phyloP scores from a whole-genome alignment of 1,140 invertebrate species.

The Archegozetes longisetosus region DNA sequence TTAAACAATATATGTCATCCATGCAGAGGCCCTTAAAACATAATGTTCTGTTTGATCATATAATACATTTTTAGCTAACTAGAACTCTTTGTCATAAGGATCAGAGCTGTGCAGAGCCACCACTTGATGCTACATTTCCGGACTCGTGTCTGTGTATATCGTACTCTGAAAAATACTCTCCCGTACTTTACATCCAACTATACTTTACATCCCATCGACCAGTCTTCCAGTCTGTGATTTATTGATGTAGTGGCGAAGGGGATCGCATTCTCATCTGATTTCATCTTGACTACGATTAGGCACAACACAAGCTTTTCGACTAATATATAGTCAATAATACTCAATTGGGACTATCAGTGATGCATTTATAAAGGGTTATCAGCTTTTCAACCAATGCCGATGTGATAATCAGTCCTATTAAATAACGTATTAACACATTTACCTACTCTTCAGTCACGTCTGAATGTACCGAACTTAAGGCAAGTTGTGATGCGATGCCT shows the following conservation, averaged over 20 bases:
- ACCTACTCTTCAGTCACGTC: too few relatives aligned
- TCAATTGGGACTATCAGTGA: background rate
- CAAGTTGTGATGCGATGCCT: too few relatives aligned
- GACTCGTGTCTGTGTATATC: background rate
- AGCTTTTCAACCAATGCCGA: too few relatives aligned
- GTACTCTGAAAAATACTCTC: too few relatives aligned
- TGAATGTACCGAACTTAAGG: too few relatives aligned
- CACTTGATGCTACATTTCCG: background rate
- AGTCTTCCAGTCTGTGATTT: background rate
- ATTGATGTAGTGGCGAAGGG: background rate
- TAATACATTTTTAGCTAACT: too few relatives aligned
- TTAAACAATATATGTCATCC: background rate
- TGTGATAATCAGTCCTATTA: too few relatives aligned
- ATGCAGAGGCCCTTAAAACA: background rate
- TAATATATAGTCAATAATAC: background rate
- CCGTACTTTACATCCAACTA: too few relatives aligned
- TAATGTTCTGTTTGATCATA: background rate
- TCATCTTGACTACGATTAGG: background rate
- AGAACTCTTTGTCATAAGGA: background rate
- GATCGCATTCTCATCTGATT: background rate
- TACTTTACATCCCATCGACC: too few relatives aligned
- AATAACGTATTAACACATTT: too few relatives aligned
- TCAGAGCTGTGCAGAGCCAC: background rate
- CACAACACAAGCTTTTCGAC: background rate
- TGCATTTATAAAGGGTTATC: background rate